Evolutionary conservation across 1,140 invertebrate species (phyloP).

Genomic region (Drosophila sechellia): DNA sequence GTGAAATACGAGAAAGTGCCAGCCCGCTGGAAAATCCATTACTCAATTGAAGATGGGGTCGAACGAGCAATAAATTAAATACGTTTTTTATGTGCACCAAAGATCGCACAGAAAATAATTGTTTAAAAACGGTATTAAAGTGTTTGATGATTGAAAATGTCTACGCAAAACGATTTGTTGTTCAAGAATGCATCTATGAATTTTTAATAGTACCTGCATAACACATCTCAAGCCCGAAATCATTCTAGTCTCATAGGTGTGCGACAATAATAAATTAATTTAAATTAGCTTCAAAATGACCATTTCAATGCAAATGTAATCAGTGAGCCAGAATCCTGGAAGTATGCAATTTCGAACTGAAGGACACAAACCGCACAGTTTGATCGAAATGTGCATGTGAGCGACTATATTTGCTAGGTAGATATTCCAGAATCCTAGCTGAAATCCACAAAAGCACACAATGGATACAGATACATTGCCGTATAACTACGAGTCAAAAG

Average conservation of each 20-base stretch:
- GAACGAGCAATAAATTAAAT: constrained; percentile 33
- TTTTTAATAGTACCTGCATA: constrained; percentile 10
- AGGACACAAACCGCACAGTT: background rate
- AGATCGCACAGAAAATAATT: constrained; percentile 4
- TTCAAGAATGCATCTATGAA: too few species aligned
- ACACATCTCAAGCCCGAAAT: background rate
- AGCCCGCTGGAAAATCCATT: constrained; percentile 43
- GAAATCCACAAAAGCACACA: constrained; percentile 25
- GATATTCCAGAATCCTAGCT: background rate
- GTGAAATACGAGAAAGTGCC: constrained; percentile 63
- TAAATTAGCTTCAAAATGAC: constrained; percentile 14
- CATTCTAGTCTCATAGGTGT: constrained; percentile 3
- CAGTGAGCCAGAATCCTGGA: constrained; percentile 16
- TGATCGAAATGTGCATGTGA: background rate
- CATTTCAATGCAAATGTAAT: constrained; percentile 40
- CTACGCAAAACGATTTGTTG: background rate
- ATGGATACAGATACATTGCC: constrained; percentile 12
- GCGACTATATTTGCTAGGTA: constrained; percentile 29
- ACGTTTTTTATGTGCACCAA: constrained; percentile 19
- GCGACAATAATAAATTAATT: constrained; percentile 39
- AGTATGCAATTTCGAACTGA: constrained; percentile 37
- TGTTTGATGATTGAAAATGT: constrained; percentile 21
- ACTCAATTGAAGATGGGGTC: constrained; percentile 39
- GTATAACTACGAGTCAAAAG: constrained; percentile 3
- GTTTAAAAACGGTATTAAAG: constrained; percentile 4